phyloP scores from a whole-genome alignment of 2,113 vertebrate genomes.

The Apodemus sylvaticus region DNA sequence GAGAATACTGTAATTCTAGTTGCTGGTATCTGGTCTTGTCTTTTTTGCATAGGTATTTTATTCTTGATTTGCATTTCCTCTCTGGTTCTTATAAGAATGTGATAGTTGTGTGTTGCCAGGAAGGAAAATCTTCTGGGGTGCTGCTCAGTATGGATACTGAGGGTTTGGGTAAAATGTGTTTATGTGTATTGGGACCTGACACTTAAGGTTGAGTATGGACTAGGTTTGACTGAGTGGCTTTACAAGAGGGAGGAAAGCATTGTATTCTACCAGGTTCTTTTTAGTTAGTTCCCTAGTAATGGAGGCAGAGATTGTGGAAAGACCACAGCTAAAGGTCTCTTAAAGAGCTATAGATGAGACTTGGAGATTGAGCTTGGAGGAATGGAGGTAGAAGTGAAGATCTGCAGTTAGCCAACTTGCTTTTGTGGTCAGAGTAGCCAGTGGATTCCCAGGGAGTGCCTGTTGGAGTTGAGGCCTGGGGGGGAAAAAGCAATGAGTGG shows the following conservation, averaged over 20 bases:
- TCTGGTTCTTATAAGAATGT: background rate
- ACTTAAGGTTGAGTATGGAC: background rate
- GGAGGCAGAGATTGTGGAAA: rapidly evolving
- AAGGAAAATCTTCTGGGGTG: background rate
- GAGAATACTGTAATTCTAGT: background rate
- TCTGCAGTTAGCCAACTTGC: background rate
- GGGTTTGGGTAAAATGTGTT: background rate
- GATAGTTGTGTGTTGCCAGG: background rate
- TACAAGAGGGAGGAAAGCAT: background rate
- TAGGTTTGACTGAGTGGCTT: background rate
- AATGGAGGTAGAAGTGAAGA: background rate
- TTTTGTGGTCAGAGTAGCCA: background rate
- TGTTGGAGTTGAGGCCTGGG: background rate
- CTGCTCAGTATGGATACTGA: background rate
- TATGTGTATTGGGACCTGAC: background rate
- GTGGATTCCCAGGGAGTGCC: background rate
- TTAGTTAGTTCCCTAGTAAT: background rate
- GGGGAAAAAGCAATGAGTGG: background rate
- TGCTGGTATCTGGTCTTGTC: background rate
- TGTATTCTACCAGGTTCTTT: too few relatives aligned
- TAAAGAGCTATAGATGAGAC: background rate
- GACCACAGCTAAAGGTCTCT: too few relatives aligned
- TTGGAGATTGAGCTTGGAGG: background rate
- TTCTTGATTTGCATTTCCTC: background rate
- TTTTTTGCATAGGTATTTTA: background rate